Base-by-base conservation (phyloP, 2,888 invertebrate species). In the Alloplasta piceator region DNA sequence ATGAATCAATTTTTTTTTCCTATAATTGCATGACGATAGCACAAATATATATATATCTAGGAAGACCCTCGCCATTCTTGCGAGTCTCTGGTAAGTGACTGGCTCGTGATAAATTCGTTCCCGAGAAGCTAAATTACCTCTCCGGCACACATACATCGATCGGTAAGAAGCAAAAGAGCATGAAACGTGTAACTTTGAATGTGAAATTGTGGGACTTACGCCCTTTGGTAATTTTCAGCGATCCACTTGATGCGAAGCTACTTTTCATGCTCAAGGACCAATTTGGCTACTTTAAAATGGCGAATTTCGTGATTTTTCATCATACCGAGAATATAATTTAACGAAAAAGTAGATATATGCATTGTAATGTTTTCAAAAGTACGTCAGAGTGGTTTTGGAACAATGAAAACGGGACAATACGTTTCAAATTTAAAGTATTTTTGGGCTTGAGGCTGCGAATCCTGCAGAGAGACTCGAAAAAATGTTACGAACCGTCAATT, bases 1-100 rank as follows among this genome's bases (percentile, higher is more conserved):
- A 82, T 82, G 60, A 46, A 80, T 78, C 78, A 78, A 75, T 82
- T 82, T 82, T 78, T 71, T 76, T 67, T 76, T 68, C 70, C 26
- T 48, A 72, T 78, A 75, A 78, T 78, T 80, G 68, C 67, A 36
- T 52, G 9, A 68, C 75, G 41, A 14, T 39, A 46, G 14, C 10
- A 12, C 10, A 43, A 14, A 16, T 14, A 61, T 36, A 12, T 61
- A 14, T 61, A 12, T 12, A 16, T 14, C 4, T 12, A 12, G 10
- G 12, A 41, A 12, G 56, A 6, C 7, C n/a, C 39, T 16, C 6
- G 50, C 73, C 50, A 78, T 78, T 75, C 60, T 63, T 64, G 14
- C 16, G 63, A 76, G 63, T 63, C 46, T 71, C 61, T 46, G 58
- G 64, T 61, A 76, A 82, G 76, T 79, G 68, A 76, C 67, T 75